Base-by-base conservation (phyloP, 1,140 invertebrate genomes). In the Apocrypta bakeri region DNA sequence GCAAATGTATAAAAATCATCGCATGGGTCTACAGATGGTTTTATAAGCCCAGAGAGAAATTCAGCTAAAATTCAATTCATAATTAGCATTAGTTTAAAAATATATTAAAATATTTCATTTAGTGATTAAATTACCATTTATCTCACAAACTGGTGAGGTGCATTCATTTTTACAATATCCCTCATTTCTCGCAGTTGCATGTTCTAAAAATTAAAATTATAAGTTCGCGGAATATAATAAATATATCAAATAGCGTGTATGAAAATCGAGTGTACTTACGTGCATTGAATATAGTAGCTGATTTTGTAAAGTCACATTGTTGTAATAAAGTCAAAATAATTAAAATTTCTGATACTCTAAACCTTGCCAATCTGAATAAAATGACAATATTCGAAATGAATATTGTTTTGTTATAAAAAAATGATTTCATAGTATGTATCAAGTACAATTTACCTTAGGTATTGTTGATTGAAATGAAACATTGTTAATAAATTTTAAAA, bases 1-100 rank as follows among this genome's bases (percentile, higher is more conserved):
- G 95, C 94, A 84, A 96, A 96, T 84, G 94, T 88, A 90, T 97
- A 97, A 90, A 97, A 97, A 88, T 97, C 95, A 12, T 95, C 93
- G 87, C 97, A 98, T 0, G 97, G 97, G 82, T 96, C 91, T 2
- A 94, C 92, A 1, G 85, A 85, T 9, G 85, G 78, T 79, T 95
- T 91, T 88, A 95, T 93, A 6, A 56, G 21, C n/a, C 2, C 14
- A 56, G 6, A 6, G 48, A 21, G n/a, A n/a, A 56, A 56, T 6
- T 14, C 48, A 56, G 48, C 48, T 56, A 21, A n/a, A 56, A 56
- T 21, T 6, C 4, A 4, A 56, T 56, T 48, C 12, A 21, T 48
- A 1, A 4, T 48, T 17, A 48, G 0, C 14, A 37, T 37, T 37
- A 37, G 33, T 9, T 37, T 37, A 9, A 37, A 37, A 37, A 37